Evolutionary conservation across 2,797 vertebrate genomes (phyloP), one percentile per base, ranked within the genome.

Genomic region (Sebastes matsubarae): DNA sequence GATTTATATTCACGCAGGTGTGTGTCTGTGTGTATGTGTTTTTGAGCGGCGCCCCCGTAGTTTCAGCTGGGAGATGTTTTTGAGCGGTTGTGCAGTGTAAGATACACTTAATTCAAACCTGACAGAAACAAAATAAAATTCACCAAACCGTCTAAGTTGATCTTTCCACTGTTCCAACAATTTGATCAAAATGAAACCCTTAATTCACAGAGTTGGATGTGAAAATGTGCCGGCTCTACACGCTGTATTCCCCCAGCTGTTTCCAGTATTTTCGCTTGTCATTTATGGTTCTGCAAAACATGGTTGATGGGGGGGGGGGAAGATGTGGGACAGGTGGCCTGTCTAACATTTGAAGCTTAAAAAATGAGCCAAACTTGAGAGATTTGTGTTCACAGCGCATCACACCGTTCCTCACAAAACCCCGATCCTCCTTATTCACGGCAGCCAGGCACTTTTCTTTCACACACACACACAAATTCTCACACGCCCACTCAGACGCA

Each of bases 371-470:
- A 5, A 59, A 58, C 10, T 12, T 60, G 32, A 63, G 22, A 64
- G 59, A 67, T 66, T 76, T 72, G 67, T 72, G 64, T 68, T 75
- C n/a, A 25, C 13, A 20, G 18, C 27, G 29, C 36, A 29, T 72
- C 76, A 54, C 24, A n/a, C 8, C 6, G 3, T 64, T 46, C 8
- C 36, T 42, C 70, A 67, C 34, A 67, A 67, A 58, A 30, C 24
- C 24, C 24, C 3, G 32, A 72, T 76, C 75, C 29, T 13, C 9
- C 18, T 60, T 10, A 36, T 27, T 42, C 58, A 54, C 52, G 54
- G 18, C 67, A 60, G 50, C 42, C n/a, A 71, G 14, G 4, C 69
- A 71, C 38, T n/a, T 38, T n/a, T 50, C 24, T 27, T 24, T 13
- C 59, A 38, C 50, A 58, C 52, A 64, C 29, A 16, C 16, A 24